These are phyloP conservation scores for human (Homo sapiens) DNA, from an alignment of 2,113 vertebrate species.

Conservation along the genomic window DNA sequence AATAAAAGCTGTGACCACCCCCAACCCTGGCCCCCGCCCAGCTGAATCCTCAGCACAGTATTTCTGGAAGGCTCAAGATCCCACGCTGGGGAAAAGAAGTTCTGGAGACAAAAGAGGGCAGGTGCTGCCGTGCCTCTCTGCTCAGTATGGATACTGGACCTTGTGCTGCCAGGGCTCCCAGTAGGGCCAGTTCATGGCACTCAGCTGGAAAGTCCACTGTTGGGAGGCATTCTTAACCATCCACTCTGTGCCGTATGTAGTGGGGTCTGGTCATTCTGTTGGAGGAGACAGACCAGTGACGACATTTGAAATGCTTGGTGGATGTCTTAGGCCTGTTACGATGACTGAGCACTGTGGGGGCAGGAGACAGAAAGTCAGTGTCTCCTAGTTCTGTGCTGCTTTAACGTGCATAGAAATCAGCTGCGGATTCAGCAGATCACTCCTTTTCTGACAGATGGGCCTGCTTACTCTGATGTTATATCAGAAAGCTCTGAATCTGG, in stretches of 20 bases:
- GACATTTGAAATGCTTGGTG: background rate
- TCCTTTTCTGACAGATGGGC: background rate
- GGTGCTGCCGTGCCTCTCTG: background rate
- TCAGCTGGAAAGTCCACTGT: background rate
- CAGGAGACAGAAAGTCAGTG: background rate
- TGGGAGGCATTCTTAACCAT: accelerated
- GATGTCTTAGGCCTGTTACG: background rate
- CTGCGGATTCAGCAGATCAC: background rate
- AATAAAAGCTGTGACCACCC: background rate
- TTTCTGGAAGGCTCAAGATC: background rate
- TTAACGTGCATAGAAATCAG: background rate
- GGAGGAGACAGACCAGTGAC: background rate
- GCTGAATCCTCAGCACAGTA: background rate
- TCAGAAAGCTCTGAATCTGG: background rate
- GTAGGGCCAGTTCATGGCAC: accelerated
- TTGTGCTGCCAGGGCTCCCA: accelerated
- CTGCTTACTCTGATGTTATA: background rate
- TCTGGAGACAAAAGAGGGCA: background rate
- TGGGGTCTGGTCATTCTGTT: accelerated
- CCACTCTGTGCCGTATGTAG: accelerated
- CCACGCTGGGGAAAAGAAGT: accelerated
- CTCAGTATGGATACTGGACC: background rate
- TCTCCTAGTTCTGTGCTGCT: background rate
- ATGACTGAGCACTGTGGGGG: accelerated
- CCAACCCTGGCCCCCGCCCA: accelerated